These are phyloP conservation scores for Callorhinus ursinus DNA, from an alignment of 2,113 vertebrate species.

Conservation along the genomic window DNA sequence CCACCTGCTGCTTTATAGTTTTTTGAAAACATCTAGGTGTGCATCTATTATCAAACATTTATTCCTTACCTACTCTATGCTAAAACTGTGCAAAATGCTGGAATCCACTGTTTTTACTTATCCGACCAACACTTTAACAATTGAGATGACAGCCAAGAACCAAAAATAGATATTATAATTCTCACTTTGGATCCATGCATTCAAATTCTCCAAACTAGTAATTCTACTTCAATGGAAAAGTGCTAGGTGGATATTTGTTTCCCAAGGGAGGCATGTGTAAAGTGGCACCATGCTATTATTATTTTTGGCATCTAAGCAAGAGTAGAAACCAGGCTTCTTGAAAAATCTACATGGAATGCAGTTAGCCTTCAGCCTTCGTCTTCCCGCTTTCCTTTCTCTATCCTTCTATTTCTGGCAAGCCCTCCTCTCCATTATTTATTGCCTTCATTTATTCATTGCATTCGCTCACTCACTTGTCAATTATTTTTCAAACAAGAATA, in stretches of 20 bases:
- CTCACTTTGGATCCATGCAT: neutral
- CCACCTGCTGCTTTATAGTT: neutral
- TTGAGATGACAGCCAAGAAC: neutral
- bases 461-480: neutral
- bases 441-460: neutral
- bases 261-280: neutral
- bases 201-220: conserved; percentile 19
- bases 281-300: neutral
- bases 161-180: neutral
- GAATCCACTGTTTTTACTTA: neutral
- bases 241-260: neutral
- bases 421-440: neutral
- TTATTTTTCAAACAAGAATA: conserved; percentile 20
- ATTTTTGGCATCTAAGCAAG: neutral
- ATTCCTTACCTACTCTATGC: neutral
- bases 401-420: neutral
- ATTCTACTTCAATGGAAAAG: neutral
- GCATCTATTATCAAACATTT: neutral
- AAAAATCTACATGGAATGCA: neutral
- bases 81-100: neutral
- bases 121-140: neutral
- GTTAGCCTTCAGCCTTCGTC: neutral
- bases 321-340: neutral
- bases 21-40: neutral
- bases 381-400: neutral